Conservation (phyloP, 2,888 invertebrate species). For the Mimachlamys varia region DNA sequence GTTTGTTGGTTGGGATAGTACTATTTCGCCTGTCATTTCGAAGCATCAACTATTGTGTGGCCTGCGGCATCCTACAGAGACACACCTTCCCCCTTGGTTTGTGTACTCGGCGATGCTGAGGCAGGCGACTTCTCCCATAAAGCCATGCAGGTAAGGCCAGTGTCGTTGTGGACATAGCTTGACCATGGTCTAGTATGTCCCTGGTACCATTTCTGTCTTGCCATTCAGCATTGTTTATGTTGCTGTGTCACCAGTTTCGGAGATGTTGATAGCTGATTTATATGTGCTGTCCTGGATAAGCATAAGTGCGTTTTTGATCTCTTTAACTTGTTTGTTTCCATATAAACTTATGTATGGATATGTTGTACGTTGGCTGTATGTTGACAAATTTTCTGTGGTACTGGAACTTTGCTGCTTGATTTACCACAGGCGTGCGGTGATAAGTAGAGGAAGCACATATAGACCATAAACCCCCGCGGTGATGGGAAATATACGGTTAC, state of each 20-base stretch:
- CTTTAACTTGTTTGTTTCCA: no score
- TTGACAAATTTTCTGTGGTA: background rate
- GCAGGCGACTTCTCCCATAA: background rate
- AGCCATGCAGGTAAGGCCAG: background rate
- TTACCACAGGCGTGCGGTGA: no score
- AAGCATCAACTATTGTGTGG: background rate
- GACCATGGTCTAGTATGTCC: background rate
- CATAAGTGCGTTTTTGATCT: no score
- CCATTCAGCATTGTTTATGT: no score
- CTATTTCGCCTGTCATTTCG: no score
- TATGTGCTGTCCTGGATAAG: no score
- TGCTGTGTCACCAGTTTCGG: background rate
- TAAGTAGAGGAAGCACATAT: no score
- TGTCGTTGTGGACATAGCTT: background rate
- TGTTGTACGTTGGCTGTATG: no score
- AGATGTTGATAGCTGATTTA: background rate
- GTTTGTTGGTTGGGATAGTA: conserved; percentile 8
- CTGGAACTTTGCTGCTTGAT: background rate
- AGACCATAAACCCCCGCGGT: no score
- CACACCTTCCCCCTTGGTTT: background rate
- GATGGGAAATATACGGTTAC: no score
- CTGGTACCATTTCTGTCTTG: background rate
- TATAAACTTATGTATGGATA: background rate
- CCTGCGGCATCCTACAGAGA: background rate
- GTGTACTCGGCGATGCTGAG: conserved; percentile 26